Conservation (phyloP, 1,140 invertebrate species). For the Leptonema lineaticorne region DNA sequence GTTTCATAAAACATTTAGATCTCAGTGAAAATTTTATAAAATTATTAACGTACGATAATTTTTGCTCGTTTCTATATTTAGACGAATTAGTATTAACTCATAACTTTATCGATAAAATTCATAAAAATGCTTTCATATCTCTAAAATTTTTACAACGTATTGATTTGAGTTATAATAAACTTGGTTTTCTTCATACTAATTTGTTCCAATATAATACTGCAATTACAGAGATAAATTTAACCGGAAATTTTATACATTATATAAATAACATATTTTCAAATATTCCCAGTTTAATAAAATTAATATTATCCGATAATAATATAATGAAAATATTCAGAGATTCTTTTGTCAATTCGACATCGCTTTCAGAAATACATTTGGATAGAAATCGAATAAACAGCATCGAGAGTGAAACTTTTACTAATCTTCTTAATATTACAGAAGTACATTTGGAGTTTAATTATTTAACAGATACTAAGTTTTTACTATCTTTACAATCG, state of each 20-base stretch:
- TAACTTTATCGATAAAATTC: not conserved
- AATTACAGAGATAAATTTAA: not conserved
- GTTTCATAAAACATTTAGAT: not conserved
- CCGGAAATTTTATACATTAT: slow-evolving; percentile 1
- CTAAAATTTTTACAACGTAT: not conserved
- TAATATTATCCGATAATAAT: slow-evolving; percentile 8
- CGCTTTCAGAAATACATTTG: not conserved
- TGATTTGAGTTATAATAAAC: slow-evolving; percentile 13
- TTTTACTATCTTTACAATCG: not conserved
- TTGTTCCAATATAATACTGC: not conserved
- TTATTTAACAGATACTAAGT: not conserved
- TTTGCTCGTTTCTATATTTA: not conserved
- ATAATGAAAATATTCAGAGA: not conserved
- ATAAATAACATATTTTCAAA: not conserved
- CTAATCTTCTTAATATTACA: not conserved
- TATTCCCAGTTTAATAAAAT: not conserved
- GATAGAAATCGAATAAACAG: not conserved
- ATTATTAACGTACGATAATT: slow-evolving; percentile 4
- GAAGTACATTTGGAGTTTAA: slow-evolving; percentile 11
- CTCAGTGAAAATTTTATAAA: slow-evolving; percentile 2
- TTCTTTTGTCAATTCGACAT: not conserved
- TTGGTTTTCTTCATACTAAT: not conserved
- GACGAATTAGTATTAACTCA: not conserved
- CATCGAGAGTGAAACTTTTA: not conserved
- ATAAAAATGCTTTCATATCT: slow-evolving; percentile 4